These are phyloP conservation scores for Ashinkailepas kermadecensis DNA, from an alignment of 2,888 invertebrate species.

Conservation along the genomic window DNA sequence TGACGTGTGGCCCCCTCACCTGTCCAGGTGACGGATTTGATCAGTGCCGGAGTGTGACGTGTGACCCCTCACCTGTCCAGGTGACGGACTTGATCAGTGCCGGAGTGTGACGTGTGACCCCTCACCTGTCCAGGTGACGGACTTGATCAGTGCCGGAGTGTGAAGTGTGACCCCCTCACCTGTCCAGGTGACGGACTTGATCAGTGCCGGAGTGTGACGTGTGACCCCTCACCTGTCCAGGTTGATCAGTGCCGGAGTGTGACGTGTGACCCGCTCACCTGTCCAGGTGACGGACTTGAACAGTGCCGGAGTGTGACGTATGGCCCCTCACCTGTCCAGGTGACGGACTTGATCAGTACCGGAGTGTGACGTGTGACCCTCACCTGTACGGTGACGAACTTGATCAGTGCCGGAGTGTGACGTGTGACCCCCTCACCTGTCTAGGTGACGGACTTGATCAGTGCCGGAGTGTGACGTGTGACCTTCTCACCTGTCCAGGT, in stretches of 20 bases:
- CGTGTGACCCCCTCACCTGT: no score
- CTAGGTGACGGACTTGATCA: background rate
- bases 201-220: background rate
- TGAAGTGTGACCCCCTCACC: background rate
- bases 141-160: no score
- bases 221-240: conserved; percentile 63
- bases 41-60: background rate
- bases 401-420: no score
- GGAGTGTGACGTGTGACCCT: background rate
- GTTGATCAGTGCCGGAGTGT: conserved; percentile 89
- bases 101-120: no score
- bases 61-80: background rate
- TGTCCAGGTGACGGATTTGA: background rate
- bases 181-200: background rate
- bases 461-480: background rate
- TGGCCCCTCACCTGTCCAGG: background rate
- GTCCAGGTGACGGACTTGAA: background rate
- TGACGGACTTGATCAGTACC: background rate
- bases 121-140: no score
- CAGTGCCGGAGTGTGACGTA: background rate
- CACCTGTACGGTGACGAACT: background rate
- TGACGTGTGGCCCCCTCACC: no score
- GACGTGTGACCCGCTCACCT: no score
- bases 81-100: background rate
- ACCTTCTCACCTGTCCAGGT: background rate